Conservation (phyloP, 2,797 vertebrate species). For the Sylvilagus floridanus region DNA sequence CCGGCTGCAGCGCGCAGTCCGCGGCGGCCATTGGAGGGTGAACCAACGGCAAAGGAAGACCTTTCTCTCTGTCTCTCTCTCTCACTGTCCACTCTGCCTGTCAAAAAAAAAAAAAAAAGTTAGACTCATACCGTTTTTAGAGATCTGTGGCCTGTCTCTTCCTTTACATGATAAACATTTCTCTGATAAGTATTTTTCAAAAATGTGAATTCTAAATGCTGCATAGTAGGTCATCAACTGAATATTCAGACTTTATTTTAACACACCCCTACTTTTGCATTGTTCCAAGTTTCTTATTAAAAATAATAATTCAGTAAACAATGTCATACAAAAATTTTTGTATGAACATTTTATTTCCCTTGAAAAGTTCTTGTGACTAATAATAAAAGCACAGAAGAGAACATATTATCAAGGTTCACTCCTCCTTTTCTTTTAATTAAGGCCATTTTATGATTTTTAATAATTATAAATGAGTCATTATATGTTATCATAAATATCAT, state of each 20-base stretch:
- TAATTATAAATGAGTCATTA: not conserved
- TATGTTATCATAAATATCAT: not conserved
- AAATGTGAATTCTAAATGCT: slow-evolving; percentile 45
- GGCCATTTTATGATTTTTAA: not conserved
- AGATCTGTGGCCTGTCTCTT: slow-evolving; percentile 47
- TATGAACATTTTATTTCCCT: not conserved
- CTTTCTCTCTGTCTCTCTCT: too few relatives aligned
- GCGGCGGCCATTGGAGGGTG: too few relatives aligned
- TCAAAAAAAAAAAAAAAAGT: too few relatives aligned
- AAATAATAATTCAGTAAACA: slow-evolving; percentile 3
- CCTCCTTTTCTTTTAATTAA: not conserved
- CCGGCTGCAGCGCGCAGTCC: too few relatives aligned
- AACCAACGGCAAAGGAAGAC: too few relatives aligned
- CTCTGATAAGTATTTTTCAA: slow-evolving; percentile 38
- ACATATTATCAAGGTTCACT: not conserved
- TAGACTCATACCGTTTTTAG: not conserved
- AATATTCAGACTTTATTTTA: slow-evolving; percentile 28
- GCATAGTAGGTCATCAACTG: not conserved
- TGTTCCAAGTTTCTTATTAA: slow-evolving; percentile 13
- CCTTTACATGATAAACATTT: slow-evolving; percentile 51
- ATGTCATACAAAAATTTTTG: not conserved
- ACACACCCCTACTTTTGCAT: not conserved
- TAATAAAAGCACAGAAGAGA: not conserved
- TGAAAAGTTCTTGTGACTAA: not conserved
- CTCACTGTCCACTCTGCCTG: too few relatives aligned